Evolutionary conservation across 2,113 vertebrate genomes (phyloP).

Genomic region (human): DNA sequence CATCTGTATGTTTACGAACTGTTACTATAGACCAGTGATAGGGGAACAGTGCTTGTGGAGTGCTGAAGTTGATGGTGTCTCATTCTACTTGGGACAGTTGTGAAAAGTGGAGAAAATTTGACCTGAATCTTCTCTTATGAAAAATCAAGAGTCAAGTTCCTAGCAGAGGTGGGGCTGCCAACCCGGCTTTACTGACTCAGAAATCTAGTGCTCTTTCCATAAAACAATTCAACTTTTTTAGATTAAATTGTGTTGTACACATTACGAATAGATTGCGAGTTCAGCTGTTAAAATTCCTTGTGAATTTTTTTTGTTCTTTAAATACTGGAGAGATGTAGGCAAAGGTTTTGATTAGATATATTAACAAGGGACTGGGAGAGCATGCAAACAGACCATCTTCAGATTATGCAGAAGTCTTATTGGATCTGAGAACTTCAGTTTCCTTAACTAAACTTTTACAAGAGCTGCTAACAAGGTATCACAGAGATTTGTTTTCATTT

Average conservation of each 20-base stretch:
- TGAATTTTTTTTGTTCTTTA: slow-evolving; percentile 2
- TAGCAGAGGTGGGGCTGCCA: background rate
- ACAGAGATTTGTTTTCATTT: background rate
- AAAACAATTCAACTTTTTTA: background rate
- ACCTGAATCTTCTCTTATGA: background rate
- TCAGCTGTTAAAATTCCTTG: slow-evolving; percentile 15
- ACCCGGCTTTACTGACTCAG: background rate
- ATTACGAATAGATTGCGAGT: background rate
- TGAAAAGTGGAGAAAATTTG: background rate
- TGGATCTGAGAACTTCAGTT: background rate
- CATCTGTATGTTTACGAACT: background rate
- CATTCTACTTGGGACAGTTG: background rate
- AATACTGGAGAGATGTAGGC: background rate
- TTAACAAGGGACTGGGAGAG: background rate
- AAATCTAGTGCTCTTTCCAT: background rate
- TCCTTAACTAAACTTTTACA: background rate
- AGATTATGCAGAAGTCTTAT: background rate
- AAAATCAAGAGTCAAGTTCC: background rate
- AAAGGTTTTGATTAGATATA: background rate
- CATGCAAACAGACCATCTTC: background rate
- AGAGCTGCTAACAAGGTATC: background rate
- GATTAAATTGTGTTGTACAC: background rate
- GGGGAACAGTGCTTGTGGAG: background rate
- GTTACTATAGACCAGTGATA: background rate
- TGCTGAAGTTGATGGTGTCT: background rate